phyloP scores from a whole-genome alignment of 1,140 invertebrate genomes.

The Ceratina australensis region DNA sequence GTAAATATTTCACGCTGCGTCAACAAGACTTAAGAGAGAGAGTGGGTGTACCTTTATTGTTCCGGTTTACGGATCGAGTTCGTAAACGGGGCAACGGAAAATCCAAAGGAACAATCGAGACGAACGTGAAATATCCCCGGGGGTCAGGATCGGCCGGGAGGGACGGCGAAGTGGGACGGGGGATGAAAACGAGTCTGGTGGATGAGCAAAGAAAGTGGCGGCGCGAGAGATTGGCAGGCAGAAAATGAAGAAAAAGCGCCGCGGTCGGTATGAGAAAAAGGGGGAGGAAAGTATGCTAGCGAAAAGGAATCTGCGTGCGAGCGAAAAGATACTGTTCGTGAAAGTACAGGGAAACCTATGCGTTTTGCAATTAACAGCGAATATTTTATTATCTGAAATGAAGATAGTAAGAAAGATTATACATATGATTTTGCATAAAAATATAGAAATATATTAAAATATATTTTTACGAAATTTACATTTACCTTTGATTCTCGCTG shows the following conservation, averaged over 20 bases:
- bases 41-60: background rate
- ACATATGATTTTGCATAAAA: no score
- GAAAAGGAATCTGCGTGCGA: slow-evolving; percentile 35
- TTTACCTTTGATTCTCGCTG: no score
- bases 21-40: background rate
- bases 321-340: background rate
- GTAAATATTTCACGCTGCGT: background rate
- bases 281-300: background rate
- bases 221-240: slow-evolving; percentile 35
- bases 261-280: background rate
- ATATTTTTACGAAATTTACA: no score
- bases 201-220: slow-evolving; percentile 19
- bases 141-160: no score
- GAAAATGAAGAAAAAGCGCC: slow-evolving; percentile 37
- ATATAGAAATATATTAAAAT: no score
- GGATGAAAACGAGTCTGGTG: slow-evolving; percentile 29
- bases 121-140: slow-evolving; percentile 13
- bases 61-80: slow-evolving; percentile 1
- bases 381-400: no score
- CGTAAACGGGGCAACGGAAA: background rate
- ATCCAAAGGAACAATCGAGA: background rate
- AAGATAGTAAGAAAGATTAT: no score
- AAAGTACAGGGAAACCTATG: no score
- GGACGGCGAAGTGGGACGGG: background rate
- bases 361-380: background rate